Conservation (phyloP, 2,113 vertebrate species). For the Chlorodrepanis virens region DNA sequence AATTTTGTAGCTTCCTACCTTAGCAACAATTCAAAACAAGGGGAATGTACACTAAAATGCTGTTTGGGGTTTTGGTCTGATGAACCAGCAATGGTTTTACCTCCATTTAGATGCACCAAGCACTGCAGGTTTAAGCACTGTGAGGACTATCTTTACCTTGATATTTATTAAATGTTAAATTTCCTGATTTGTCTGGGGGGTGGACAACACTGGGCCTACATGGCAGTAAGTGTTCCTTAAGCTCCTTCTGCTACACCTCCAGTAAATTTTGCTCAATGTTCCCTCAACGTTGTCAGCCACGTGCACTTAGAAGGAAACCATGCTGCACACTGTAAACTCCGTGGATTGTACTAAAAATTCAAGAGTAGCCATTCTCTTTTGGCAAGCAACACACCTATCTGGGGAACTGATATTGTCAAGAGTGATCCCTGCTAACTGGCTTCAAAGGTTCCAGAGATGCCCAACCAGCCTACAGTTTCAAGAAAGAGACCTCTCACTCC, state of each 20-base stretch:
- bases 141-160: neutral
- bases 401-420: fast-evolving
- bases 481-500: neutral
- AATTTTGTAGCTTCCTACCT: neutral
- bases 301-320: neutral
- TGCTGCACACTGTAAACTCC: neutral
- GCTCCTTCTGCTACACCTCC: neutral
- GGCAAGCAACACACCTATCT: neutral
- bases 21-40: neutral
- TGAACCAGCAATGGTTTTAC: neutral
- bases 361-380: neutral
- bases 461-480: neutral
- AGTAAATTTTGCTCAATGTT: neutral
- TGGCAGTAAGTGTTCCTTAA: neutral
- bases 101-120: neutral
- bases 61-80: neutral
- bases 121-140: neutral
- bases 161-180: neutral
- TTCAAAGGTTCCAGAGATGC: neutral
- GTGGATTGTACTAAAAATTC: neutral
- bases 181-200: neutral
- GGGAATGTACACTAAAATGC: neutral
- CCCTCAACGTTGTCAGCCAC: neutral
- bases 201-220: neutral
- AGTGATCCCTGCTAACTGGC: neutral